phyloP scores from a whole-genome alignment of 2,888 invertebrate species.

The Eustalomyia histrio region DNA sequence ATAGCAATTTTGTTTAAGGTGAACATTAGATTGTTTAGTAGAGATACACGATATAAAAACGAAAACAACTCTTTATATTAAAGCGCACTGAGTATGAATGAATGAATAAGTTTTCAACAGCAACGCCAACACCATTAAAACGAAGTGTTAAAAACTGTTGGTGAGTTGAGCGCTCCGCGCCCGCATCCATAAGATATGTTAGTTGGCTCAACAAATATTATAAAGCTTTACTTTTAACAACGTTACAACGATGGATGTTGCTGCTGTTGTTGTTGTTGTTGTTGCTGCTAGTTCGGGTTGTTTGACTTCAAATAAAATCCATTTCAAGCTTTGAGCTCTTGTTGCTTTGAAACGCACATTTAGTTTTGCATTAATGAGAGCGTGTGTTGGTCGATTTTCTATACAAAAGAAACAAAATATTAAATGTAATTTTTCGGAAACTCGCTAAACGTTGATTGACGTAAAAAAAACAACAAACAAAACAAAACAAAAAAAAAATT shows the following conservation, averaged over 20 bases:
- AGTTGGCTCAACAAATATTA: slow-evolving; percentile 43
- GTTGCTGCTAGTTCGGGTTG: slow-evolving; percentile 14
- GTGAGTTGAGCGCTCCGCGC: slow-evolving; percentile 36
- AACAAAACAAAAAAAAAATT: background rate
- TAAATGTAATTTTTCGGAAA: slow-evolving; percentile 13
- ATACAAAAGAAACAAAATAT: slow-evolving; percentile 13
- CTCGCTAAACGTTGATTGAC: background rate
- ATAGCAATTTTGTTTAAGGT: slow-evolving; percentile 17
- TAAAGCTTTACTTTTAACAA: slow-evolving; percentile 19
- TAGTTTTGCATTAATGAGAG: slow-evolving; percentile 79
- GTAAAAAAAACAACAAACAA: background rate
- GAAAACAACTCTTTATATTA: slow-evolving; percentile 16
- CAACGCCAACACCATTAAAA: slow-evolving; percentile 43
- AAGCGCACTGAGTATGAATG: slow-evolving; percentile 51
- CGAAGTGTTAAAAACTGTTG: slow-evolving; percentile 51
- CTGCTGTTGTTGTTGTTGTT: slow-evolving; percentile 23
- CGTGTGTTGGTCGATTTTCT: slow-evolving; percentile 69
- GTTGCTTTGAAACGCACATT: slow-evolving; percentile 68
- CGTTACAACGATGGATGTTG: slow-evolving; percentile 17
- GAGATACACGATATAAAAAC: slow-evolving; percentile 34
- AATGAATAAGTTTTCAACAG: slow-evolving; percentile 48
- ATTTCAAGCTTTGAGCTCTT: slow-evolving; percentile 53
- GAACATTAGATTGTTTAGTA: slow-evolving; percentile 20
- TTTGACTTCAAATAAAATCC: slow-evolving; percentile 39
- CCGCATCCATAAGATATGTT: slow-evolving; percentile 1